Percentiles rank a stretch among this genome's conserved stretches.
Evolutionary conservation across 2,113 vertebrate species (phyloP).

Genomic region (Myanophis thanlyinensis): DNA sequence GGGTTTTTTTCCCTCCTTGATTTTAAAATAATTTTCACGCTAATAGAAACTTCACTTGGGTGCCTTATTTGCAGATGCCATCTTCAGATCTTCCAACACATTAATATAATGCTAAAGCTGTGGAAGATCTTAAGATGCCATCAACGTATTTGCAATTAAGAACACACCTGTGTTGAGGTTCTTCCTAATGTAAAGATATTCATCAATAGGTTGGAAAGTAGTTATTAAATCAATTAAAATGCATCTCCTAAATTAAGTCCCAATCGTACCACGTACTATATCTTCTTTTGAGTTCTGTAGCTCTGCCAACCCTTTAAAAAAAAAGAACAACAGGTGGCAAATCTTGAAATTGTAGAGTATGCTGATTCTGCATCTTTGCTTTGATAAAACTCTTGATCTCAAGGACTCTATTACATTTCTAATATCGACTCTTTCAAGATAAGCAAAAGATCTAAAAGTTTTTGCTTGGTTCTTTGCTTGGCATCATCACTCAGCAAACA

Average conservation of each 20-base stretch:
- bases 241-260: neutral
- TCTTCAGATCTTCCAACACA: neutral
- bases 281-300: neutral
- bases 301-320: neutral
- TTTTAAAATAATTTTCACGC: neutral
- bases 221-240: neutral
- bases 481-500: neutral
- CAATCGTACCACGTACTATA: neutral
- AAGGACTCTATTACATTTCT: neutral
- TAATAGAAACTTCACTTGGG: neutral
- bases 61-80: neutral
- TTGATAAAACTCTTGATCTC: conserved; percentile 6
- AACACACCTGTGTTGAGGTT: neutral
- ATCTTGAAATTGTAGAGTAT: neutral
- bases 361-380: neutral
- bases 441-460: neutral
- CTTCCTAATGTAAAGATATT: neutral
- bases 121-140: neutral
- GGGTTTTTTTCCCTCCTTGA: neutral
- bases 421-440: conserved; percentile 1
- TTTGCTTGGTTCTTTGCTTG: neutral
- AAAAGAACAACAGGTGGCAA: neutral
- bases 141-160: neutral
- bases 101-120: neutral
- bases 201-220: neutral